Evolutionary conservation across 2,113 vertebrate species (phyloP).

Genomic region (Scatophagus argus): DNA sequence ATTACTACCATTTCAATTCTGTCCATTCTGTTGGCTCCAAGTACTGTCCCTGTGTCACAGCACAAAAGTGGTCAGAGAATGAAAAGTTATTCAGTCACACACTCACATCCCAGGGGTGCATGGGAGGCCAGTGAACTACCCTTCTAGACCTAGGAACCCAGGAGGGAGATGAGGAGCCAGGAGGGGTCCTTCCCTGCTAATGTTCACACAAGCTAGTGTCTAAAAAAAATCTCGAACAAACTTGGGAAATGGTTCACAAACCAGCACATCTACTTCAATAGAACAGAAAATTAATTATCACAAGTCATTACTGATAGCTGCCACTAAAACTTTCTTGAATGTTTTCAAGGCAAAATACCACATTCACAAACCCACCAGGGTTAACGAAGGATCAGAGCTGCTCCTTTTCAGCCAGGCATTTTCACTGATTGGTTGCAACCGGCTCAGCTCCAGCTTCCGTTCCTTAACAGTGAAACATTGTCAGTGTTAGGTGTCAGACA

Average conservation of each 20-base stretch:
- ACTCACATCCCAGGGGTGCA: conserved; percentile 75
- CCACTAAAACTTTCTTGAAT: neutral
- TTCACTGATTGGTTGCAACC: conserved; percentile 77
- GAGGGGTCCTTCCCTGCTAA: conserved; percentile 59
- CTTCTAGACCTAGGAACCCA: conserved; percentile 42
- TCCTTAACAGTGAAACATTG: conserved; percentile 64
- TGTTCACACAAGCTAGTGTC: conserved; percentile 26
- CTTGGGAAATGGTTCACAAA: neutral
- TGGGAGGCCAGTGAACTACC: conserved; percentile 73
- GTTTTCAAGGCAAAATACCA: neutral
- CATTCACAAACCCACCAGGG: conserved; percentile 65
- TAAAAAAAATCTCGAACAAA: conserved; percentile 1
- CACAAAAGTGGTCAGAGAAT: neutral
- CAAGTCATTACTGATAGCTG: neutral
- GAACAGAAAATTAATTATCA: neutral
- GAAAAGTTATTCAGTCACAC: neutral
- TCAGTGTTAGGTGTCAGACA: neutral
- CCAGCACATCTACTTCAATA: neutral
- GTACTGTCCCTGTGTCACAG: neutral
- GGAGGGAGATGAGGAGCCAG: conserved; percentile 31
- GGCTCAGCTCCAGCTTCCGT: conserved; percentile 76
- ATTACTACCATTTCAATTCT: neutral
- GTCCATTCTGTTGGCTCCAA: neutral
- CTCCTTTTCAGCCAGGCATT: conserved; percentile 84
- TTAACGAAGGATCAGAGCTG: conserved; percentile 72